These are phyloP conservation scores for Peromyscus melanophrys DNA, from an alignment of 2,797 vertebrate species.

Conservation along the genomic window DNA sequence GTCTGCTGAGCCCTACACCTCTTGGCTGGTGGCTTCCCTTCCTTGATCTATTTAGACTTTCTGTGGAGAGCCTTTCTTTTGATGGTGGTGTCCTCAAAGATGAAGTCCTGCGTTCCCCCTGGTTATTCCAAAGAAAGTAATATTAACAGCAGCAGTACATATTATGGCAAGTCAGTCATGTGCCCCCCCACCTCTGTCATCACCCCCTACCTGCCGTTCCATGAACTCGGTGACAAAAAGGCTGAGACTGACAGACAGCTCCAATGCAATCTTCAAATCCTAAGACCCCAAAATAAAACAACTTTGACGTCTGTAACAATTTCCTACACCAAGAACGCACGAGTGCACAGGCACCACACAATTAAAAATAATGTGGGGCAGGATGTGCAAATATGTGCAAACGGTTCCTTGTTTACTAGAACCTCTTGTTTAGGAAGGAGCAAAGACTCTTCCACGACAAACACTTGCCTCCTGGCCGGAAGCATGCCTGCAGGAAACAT, in stretches of 20 bases:
- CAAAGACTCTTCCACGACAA: slow-evolving; percentile 79
- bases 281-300: slow-evolving; percentile 62
- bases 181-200: background rate
- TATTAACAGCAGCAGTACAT: background rate
- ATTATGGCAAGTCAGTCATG: background rate
- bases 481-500: slow-evolving; percentile 82
- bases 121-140: slow-evolving; percentile 35
- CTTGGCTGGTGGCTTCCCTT: background rate
- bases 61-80: background rate
- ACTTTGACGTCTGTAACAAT: slow-evolving; percentile 68
- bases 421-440: slow-evolving; percentile 53
- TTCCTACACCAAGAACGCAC: slow-evolving; percentile 57
- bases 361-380: slow-evolving; percentile 69
- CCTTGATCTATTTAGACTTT: background rate
- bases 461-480: slow-evolving; percentile 79
- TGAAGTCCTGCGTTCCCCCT: background rate
- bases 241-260: slow-evolving; percentile 46
- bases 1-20: fast-evolving
- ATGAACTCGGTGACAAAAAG: slow-evolving; percentile 2
- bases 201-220: background rate
- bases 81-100: background rate
- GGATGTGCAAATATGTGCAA: slow-evolving; percentile 60
- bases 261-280: slow-evolving; percentile 34
- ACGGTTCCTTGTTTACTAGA: slow-evolving; percentile 70
- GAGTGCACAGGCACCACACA: slow-evolving; percentile 28